Base-by-base conservation (phyloP, 64 coral and sea anemone genomes). In the Actinia tenebrosa region DNA sequence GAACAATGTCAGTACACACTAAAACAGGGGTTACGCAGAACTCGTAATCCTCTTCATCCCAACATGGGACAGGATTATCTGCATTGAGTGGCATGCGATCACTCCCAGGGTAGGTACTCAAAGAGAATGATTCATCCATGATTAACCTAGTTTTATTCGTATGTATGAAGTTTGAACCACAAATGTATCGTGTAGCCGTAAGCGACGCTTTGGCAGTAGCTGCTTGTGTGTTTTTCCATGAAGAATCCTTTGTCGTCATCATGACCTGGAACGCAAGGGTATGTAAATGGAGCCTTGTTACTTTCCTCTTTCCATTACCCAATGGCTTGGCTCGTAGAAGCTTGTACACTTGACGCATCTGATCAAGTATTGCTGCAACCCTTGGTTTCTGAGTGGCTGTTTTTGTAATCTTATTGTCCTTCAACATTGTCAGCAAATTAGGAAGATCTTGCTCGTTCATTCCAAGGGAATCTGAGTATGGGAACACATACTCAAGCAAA, bases 401-500 rank as follows among this genome's bases (percentile, higher is more conserved):
- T 62, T 91, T 87, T 37, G 89, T 98, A n/a, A 94, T 90, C 7
- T 91, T 98, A 77, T 80, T 89, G 82, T 81, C 60, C 14, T 86
- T 90, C 5, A 98, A 46, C 30, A 88, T 98, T 42, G 86, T 98
- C 44, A 86, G 89, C 4, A 98, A 84, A 66, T 98, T 98, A 16
- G 91, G 91, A 15, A 98, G 92, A 56, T 98, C 95, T 53, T 98
- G 95, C 80, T 98, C 95, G 91, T 98, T 98, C 84, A 98, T 91
- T 0, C 95, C 95, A 37, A 98, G 50, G 23, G 91, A 94, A 62
- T 91, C 86, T 14, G 63, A 78, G 37, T 98, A 91, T 11, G 95
- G 95, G 46, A 98, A 86, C 58, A 98, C 72, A 90, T 94, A 86
- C 56, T 91, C 75, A 18, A 98, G 26, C 19, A 98, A 79, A 77